Conservation (phyloP, 2,113 vertebrate genomes). For the Scatophagus argus region DNA sequence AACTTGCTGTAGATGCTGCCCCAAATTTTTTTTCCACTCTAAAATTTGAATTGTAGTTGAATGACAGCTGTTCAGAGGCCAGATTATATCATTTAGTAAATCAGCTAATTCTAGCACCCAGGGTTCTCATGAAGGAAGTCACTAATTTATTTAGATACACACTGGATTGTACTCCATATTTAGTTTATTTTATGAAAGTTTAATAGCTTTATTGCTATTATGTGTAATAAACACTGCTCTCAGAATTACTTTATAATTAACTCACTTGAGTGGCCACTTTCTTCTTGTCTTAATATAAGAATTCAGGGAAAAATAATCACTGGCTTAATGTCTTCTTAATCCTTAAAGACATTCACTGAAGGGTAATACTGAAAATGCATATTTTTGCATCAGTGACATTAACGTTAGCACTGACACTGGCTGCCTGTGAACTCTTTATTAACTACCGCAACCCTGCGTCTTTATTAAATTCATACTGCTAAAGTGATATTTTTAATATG, state of each 20-base stretch:
- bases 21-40: background rate
- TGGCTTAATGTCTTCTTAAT: background rate
- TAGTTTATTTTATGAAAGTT: too few species aligned
- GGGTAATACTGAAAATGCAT: background rate
- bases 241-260: background rate
- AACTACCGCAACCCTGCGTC: background rate
- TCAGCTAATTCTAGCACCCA: too few species aligned
- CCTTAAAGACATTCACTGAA: background rate
- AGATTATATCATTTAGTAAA: background rate
- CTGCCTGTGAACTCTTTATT: background rate
- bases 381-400: background rate
- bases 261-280: background rate
- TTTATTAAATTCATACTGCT: background rate
- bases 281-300: background rate
- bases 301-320: background rate
- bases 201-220: too few species aligned
- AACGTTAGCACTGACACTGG: background rate
- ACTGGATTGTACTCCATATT: background rate
- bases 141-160: too few species aligned
- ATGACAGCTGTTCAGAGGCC: background rate
- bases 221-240: too few species aligned
- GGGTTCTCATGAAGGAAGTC: too few species aligned
- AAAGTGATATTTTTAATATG: background rate
- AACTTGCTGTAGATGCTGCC: background rate
- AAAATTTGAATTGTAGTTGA: conserved; percentile 3